Evolutionary conservation across 2,888 invertebrate species (phyloP), one percentile per base, ranked within the genome.

Genomic region (Antheraea assamensis): DNA sequence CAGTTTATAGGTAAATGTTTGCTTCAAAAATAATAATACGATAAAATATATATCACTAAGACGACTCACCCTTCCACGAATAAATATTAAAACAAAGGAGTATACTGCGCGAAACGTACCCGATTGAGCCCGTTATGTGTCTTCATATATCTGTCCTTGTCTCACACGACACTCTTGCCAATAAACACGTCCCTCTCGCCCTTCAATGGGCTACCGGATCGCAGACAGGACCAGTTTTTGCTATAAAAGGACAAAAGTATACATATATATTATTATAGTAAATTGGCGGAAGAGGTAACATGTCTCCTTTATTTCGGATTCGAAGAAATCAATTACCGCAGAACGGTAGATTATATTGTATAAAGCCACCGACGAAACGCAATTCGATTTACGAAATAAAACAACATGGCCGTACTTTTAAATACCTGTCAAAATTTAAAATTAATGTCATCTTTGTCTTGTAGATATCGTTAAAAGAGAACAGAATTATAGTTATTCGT

Each of bases 191-290:
- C 92, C 84, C 88, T 82, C 81, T 92, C 81, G 80, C 90, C 81
- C 92, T 87, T 93, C 87, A 92, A 93, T 93, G 93, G 91, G 85
- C 88, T 91, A 87, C 89, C 84, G 87, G 89, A 89, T 92, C 87
- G 88, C 88, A 86, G 86, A 88, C 84, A 87, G 83, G 90, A 92
- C 93, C 89, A 92, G 92, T 93, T 93, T 93, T 93, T 92, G 87
- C 87, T 82, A 80, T 70, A 70, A 70, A 58, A 70, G 68, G 35
- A 68, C 68, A 68, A 68, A 42, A 68, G 35, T 35, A 68, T 13
- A 68, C 35, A 7, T 66, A 66, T 21, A 68, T 64, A 30, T 27
- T 64, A 64, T 30, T 64, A 30, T 35, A 35, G 68, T 68, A 68
- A 68, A 35, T 68, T 68, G 68, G 35, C 68, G 35, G 21, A 31